Evolutionary conservation across 2,797 vertebrate species (phyloP).

Genomic region (Chrosomus eos): DNA sequence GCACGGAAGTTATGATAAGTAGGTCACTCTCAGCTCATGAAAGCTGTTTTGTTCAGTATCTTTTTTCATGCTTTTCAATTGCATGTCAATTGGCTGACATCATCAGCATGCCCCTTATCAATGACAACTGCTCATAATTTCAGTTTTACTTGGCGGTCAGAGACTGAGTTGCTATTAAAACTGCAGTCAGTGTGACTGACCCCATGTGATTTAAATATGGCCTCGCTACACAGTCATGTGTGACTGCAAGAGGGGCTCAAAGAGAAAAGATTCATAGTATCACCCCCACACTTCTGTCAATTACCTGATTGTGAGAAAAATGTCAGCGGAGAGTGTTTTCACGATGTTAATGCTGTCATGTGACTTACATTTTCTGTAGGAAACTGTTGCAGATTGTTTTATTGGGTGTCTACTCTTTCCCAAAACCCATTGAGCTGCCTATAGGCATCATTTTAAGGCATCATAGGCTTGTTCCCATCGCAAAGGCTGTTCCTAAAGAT

Average conservation of each 20-base stretch:
- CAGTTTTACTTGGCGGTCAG: slow-evolving; percentile 7
- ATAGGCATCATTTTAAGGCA: not conserved
- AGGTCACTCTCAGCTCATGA: slow-evolving; percentile 31
- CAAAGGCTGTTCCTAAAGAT: not conserved
- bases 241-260: slow-evolving; percentile 26
- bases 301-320: slow-evolving; percentile 52
- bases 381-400: not conserved
- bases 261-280: slow-evolving; percentile 47
- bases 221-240: slow-evolving; percentile 26
- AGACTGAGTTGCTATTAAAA: slow-evolving; percentile 38
- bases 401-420: not conserved
- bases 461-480: not conserved
- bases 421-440: not conserved
- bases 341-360: slow-evolving; percentile 2
- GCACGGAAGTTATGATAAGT: slow-evolving; percentile 13
- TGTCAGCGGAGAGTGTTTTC: slow-evolving; percentile 44
- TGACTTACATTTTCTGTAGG: slow-evolving; percentile 10
- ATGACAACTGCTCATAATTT: slow-evolving; percentile 52
- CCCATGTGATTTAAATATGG: slow-evolving; percentile 51
- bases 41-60: slow-evolving; percentile 39
- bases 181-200: slow-evolving; percentile 25
- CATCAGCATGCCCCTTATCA: slow-evolving; percentile 23
- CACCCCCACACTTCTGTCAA: slow-evolving; percentile 43
- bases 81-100: slow-evolving; percentile 19
- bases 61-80: not conserved